Evolutionary conservation across 2,888 invertebrate species (phyloP).

Genomic region (Aquatica leii): DNA sequence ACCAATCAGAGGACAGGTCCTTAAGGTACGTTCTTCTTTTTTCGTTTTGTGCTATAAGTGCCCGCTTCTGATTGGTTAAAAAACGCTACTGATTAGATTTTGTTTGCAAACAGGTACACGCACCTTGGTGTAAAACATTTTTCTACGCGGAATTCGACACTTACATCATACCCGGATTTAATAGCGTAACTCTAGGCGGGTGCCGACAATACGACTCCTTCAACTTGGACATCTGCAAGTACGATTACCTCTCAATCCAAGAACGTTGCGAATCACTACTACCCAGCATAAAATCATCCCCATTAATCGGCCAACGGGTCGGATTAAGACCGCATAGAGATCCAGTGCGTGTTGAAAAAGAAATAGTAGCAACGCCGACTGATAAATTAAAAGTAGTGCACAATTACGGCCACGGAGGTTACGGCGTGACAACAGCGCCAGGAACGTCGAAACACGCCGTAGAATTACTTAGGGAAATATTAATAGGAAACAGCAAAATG

Average conservation of each 20-base stretch:
- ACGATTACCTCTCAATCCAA: constrained; percentile 79
- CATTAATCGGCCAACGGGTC: constrained; percentile 71
- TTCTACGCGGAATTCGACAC: constrained; percentile 87
- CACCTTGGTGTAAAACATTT: constrained; percentile 90
- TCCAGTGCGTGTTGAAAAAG: constrained; percentile 76
- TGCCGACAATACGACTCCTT: constrained; percentile 84
- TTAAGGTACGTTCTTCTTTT: constrained; percentile 65
- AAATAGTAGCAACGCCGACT: constrained; percentile 59
- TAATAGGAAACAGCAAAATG: constrained; percentile 51
- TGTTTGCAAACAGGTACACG: constrained; percentile 66
- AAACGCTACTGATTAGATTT: constrained; percentile 15
- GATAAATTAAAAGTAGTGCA: constrained; percentile 76
- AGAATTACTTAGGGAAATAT: constrained; percentile 68
- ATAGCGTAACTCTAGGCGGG: constrained; percentile 83
- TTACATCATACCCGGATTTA: constrained; percentile 83
- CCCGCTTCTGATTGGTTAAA: not conserved
- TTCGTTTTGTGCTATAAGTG: too few species aligned
- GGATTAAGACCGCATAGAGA: constrained; percentile 86
- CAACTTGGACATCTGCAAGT: constrained; percentile 69
- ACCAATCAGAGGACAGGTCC: constrained; percentile 84
- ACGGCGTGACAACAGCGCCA: constrained; percentile 89
- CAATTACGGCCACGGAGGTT: constrained; percentile 95
- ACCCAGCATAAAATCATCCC: constrained; percentile 71
- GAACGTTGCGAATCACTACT: constrained; percentile 80
- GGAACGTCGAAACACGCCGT: constrained; percentile 85